phyloP scores from a whole-genome alignment of 2,797 vertebrate species.

The Trematomus bernacchii region DNA sequence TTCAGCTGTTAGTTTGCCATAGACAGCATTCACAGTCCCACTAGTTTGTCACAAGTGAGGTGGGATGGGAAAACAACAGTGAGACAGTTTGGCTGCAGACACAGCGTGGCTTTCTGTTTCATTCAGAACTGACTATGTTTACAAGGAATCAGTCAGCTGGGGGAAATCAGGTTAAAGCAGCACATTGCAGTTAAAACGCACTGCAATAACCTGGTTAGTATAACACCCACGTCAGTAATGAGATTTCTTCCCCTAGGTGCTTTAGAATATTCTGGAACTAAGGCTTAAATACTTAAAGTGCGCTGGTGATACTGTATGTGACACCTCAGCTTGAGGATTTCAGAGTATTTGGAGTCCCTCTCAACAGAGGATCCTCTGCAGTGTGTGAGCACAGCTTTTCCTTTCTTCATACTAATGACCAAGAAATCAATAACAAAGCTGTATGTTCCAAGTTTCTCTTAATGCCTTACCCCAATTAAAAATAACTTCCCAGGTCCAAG shows the following conservation, averaged over 20 bases:
- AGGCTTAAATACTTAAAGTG: conserved; percentile 3
- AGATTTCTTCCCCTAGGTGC: conserved; percentile 3
- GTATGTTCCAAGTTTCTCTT: background rate
- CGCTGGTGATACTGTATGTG: conserved; percentile 5
- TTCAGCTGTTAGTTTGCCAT: background rate
- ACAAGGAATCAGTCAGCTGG: conserved; percentile 17
- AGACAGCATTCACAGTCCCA: conserved; percentile 17
- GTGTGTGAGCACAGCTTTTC: background rate
- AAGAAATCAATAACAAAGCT: background rate
- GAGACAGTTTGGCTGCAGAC: background rate
- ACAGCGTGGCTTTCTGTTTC: conserved; percentile 11
- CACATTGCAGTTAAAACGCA: conserved; percentile 28
- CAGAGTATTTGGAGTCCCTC: background rate
- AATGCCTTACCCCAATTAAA: background rate
- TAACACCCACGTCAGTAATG: conserved; percentile 30
- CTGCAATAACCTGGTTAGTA: conserved; percentile 7
- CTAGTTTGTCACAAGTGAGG: conserved; percentile 16
- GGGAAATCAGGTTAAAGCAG: conserved; percentile 4
- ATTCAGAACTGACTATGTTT: conserved; percentile 14
- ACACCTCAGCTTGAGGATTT: conserved; percentile 8
- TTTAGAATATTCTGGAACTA: conserved; percentile 11
- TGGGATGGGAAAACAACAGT: background rate
- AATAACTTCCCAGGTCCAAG: background rate
- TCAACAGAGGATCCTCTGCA: background rate
- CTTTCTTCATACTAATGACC: conserved; percentile 1